phyloP scores from a whole-genome alignment of 2,113 vertebrate genomes.

The Smithornis capensis region DNA sequence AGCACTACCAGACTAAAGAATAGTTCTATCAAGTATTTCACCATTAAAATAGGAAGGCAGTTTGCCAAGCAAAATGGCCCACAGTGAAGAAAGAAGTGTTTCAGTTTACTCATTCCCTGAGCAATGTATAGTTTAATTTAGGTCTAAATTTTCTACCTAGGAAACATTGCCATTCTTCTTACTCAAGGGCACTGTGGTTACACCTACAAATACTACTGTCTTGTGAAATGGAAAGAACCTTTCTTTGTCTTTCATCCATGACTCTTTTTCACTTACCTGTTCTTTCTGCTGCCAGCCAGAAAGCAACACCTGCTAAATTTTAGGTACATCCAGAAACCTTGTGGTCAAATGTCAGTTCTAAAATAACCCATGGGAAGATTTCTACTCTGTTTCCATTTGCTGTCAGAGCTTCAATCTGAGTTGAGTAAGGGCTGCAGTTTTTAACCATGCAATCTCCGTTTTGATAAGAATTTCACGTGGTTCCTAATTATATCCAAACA shows the following conservation, averaged over 20 bases:
- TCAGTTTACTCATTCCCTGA: conserved; percentile 5
- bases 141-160: background rate
- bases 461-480: background rate
- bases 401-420: background rate
- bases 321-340: background rate
- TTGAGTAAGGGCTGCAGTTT: background rate
- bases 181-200: conserved; percentile 38
- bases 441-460: background rate
- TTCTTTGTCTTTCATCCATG: background rate
- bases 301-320: background rate
- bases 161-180: conserved; percentile 44
- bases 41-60: conserved; percentile 36
- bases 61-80: conserved; percentile 35
- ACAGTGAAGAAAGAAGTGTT: conserved; percentile 12
- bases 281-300: background rate
- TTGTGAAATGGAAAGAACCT: conserved; percentile 31
- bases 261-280: background rate
- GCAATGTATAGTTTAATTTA: conserved; percentile 13
- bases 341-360: background rate
- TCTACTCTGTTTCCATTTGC: background rate
- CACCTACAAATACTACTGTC: background rate
- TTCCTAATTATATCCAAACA: background rate
- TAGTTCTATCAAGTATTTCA: conserved; percentile 7
- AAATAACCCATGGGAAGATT: background rate
- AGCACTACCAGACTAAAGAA: background rate